phyloP scores from a whole-genome alignment of 2,113 vertebrate genomes.

The Australoheros scitulus region DNA sequence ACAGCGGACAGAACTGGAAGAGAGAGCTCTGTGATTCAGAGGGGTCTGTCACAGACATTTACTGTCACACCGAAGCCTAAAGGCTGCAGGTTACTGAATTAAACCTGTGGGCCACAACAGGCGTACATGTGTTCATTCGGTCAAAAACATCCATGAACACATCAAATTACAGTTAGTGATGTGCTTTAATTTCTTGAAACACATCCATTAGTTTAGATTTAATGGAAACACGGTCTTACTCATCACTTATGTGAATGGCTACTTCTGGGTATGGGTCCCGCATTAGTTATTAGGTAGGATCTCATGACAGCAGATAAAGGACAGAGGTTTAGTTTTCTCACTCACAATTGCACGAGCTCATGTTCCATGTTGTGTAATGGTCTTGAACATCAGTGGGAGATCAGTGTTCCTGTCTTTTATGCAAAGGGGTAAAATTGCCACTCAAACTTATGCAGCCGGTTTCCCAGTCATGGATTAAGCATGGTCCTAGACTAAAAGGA shows the following conservation, averaged over 20 bases:
- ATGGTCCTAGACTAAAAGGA: too few relatives aligned
- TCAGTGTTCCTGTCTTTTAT: not conserved
- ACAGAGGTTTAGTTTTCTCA: constrained; percentile 18
- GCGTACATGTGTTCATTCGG: not conserved
- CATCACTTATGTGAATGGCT: not conserved
- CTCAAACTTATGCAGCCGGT: not conserved
- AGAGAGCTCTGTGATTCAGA: constrained; percentile 22
- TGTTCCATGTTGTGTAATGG: constrained; percentile 18
- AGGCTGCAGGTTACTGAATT: constrained; percentile 20
- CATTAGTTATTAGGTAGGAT: constrained; percentile 20
- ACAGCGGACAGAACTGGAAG: not conserved
- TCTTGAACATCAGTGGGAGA: not conserved
- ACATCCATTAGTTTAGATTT: not conserved
- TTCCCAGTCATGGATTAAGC: too few relatives aligned
- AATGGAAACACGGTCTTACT: not conserved
- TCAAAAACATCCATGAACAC: not conserved
- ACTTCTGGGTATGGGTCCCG: not conserved
- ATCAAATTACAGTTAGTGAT: not conserved
- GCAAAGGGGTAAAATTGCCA: not conserved
- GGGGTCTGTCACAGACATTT: constrained; percentile 31
- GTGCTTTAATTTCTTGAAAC: constrained; percentile 2
- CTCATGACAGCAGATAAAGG: constrained; percentile 26
- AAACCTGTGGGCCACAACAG: not conserved
- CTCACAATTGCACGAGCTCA: constrained; percentile 27
- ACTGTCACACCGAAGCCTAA: constrained; percentile 22